These are phyloP conservation scores for Drosophila paranaensis DNA, from an alignment of 2,888 invertebrate genomes.

Conservation along the genomic window DNA sequence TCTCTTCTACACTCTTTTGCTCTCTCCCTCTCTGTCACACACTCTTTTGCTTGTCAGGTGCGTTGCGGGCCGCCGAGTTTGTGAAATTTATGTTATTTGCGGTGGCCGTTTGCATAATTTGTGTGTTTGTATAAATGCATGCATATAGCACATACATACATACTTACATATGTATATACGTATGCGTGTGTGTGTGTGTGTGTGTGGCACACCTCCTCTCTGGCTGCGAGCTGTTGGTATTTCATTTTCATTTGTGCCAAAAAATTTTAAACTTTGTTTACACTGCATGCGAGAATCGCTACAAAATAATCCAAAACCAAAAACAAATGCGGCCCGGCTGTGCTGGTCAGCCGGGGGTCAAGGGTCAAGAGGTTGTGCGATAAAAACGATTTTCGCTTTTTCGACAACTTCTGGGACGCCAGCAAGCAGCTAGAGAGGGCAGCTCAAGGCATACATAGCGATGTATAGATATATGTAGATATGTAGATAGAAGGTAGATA, in stretches of 20 bases:
- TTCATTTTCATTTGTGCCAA: conserved; percentile 69
- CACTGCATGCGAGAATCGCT: conserved; percentile 50
- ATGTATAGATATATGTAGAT: neutral
- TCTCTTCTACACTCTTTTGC: neutral
- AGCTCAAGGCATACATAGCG: neutral
- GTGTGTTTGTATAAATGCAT: conserved; percentile 74
- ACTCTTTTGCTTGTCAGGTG: conserved; percentile 57
- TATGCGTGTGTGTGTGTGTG: conserved; percentile 6
- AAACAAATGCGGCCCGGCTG: conserved; percentile 20
- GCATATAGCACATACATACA: conserved; percentile 13
- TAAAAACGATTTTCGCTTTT: conserved; percentile 13
- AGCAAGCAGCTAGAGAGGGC: neutral
- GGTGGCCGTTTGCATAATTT: conserved; percentile 78
- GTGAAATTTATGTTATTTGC: conserved; percentile 78
- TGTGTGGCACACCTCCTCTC: conserved; percentile 9
- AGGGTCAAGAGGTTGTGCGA: conserved; percentile 8
- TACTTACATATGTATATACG: conserved; percentile 5
- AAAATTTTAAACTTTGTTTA: conserved; percentile 71
- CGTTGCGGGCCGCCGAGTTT: conserved; percentile 74
- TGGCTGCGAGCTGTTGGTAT: conserved; percentile 61
- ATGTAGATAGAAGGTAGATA: no score
- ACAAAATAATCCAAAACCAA: conserved; percentile 50
- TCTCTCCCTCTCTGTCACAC: conserved; percentile 3
- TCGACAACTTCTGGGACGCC: conserved; percentile 5
- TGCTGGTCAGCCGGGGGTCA: conserved; percentile 1